These are phyloP conservation scores for Nipponacmea schrenckii DNA, from an alignment of 2,888 invertebrate genomes.

Conservation along the genomic window DNA sequence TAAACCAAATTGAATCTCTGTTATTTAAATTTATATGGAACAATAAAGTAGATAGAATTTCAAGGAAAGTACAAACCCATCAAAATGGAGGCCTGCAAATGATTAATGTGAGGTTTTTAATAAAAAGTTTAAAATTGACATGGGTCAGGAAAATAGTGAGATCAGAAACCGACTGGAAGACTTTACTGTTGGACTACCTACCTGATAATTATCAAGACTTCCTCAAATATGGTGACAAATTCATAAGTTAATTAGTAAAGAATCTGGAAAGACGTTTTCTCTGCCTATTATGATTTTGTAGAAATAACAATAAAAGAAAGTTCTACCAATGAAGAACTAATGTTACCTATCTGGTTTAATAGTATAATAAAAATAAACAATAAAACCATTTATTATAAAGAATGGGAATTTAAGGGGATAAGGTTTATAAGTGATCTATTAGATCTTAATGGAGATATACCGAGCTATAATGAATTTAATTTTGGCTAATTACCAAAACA, in stretches of 20 bases:
- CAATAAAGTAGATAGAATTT: constrained; percentile 15
- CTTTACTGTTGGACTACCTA: too few species aligned
- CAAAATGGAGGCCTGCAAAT: constrained; percentile 15
- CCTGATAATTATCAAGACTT: too few species aligned
- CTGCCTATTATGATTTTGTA: too few species aligned
- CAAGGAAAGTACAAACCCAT: constrained; percentile 17
- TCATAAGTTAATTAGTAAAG: too few species aligned
- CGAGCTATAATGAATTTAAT: too few species aligned
- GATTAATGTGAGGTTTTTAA: constrained; percentile 10
- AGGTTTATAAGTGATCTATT: background rate
- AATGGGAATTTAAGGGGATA: background rate
- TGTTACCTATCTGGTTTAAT: background rate
- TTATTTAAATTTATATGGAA: too few species aligned
- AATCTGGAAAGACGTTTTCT: background rate
- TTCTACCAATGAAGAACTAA: background rate
- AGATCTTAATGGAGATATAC: background rate
- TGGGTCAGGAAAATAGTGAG: constrained; percentile 15
- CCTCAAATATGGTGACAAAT: too few species aligned
- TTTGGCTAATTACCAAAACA: too few species aligned
- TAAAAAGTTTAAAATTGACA: constrained; percentile 15
- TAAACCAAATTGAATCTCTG: constrained; percentile 6
- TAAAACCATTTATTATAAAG: background rate
- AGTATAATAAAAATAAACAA: background rate
- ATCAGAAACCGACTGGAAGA: constrained; percentile 6
- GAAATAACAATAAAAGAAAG: constrained; percentile 1